phyloP scores from a whole-genome alignment of 2,888 invertebrate species.

The Pimpla rufipes region DNA sequence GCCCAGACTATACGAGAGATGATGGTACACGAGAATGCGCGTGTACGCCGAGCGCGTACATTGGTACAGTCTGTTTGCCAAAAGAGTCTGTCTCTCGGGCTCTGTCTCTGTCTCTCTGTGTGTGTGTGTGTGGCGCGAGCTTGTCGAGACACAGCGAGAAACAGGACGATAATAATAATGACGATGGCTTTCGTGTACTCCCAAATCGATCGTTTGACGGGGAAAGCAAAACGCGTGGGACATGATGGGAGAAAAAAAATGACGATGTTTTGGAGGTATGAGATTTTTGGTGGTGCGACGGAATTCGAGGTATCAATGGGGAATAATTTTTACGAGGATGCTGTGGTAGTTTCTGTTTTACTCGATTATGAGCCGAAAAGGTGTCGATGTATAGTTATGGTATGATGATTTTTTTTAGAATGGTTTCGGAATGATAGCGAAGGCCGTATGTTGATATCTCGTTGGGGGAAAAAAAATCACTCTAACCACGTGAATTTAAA shows the following conservation, averaged over 20 bases:
- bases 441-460: too few species aligned
- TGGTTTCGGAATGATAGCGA: too few species aligned
- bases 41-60: constrained; percentile 46
- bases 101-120: too few species aligned
- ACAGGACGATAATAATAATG: constrained; percentile 46
- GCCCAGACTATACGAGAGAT: constrained; percentile 28
- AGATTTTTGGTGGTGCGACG: constrained; percentile 6
- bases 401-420: too few species aligned
- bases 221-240: constrained; percentile 25
- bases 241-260: neutral
- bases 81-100: constrained; percentile 62
- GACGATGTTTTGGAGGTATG: constrained; percentile 15
- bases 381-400: too few species aligned
- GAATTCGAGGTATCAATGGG: neutral
- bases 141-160: constrained; percentile 15
- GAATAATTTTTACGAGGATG: neutral
- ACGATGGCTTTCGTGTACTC: constrained; percentile 16
- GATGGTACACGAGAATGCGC: constrained; percentile 62
- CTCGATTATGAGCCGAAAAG: neutral
- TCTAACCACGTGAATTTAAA: too few species aligned
- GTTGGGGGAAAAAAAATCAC: too few species aligned
- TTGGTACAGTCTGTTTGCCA: constrained; percentile 60
- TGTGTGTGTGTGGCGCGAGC: constrained; percentile 11
- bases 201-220: constrained; percentile 40
- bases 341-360: too few species aligned